Conservation (phyloP, 2,797 vertebrate genomes). For the Urosaurus nigricauda region DNA sequence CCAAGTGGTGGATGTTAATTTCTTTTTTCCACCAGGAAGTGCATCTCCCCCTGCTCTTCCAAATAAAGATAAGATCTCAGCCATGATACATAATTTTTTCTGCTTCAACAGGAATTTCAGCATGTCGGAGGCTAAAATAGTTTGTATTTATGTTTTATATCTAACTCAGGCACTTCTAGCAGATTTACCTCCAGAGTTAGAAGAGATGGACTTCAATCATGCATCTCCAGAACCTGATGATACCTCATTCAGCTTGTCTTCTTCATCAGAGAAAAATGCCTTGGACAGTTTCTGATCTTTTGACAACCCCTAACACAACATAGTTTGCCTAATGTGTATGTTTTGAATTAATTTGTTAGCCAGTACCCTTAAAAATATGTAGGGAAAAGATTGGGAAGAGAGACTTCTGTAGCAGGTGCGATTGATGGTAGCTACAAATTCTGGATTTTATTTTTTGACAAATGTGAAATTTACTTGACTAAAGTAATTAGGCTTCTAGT, state of each 20-base stretch:
- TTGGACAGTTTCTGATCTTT: constrained; percentile 82
- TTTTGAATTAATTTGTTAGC: constrained; percentile 62
- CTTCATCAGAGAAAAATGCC: constrained; percentile 90
- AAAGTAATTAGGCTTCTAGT: constrained; percentile 60
- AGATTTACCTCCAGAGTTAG: constrained; percentile 94
- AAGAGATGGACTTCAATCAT: constrained; percentile 88
- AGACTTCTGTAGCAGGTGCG: constrained; percentile 44
- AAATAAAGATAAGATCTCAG: neutral
- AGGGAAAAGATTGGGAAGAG: constrained; percentile 37
- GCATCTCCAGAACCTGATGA: constrained; percentile 81
- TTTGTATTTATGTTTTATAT: constrained; percentile 44
- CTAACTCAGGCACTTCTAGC: constrained; percentile 89
- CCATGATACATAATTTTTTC: neutral
- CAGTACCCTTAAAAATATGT: constrained; percentile 60
- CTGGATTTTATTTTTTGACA: constrained; percentile 51
- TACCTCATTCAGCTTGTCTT: constrained; percentile 88
- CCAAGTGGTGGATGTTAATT: no score
- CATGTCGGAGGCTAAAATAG: neutral
- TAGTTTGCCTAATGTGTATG: constrained; percentile 42
- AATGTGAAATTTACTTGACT: constrained; percentile 50
- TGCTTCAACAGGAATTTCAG: neutral
- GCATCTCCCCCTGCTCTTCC: neutral
- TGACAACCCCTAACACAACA: constrained; percentile 29
- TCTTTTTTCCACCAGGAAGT: neutral
- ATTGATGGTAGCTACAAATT: constrained; percentile 44